These are phyloP conservation scores for Scelioninae gen. 2 DNA, from an alignment of 2,888 invertebrate genomes.

Conservation along the genomic window DNA sequence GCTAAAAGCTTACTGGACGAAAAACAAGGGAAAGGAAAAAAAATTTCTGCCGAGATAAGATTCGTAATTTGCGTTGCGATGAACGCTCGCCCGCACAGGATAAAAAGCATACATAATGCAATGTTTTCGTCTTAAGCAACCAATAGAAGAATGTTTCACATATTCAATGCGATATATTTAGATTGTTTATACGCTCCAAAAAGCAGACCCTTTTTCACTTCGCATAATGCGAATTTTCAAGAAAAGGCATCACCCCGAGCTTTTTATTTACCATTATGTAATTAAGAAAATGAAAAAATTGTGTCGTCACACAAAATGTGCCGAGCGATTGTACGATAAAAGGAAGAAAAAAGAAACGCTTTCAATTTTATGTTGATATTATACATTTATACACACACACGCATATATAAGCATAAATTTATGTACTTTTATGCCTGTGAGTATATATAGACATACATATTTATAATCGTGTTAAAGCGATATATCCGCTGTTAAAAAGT, in stretches of 20 bases:
- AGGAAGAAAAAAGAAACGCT: conserved; percentile 10
- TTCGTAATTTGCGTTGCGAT: conserved; percentile 33
- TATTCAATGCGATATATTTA: conserved; percentile 38
- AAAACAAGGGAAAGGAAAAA: conserved; percentile 25
- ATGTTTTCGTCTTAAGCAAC: conserved; percentile 39
- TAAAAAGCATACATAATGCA: conserved; percentile 46
- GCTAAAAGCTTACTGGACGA: conserved; percentile 30
- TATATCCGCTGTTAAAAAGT: no score
- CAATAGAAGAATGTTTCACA: conserved; percentile 37
- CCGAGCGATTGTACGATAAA: conserved; percentile 25
- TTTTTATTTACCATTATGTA: conserved; percentile 46
- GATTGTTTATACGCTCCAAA: conserved; percentile 41
- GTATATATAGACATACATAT: no score
- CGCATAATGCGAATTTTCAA: conserved; percentile 12
- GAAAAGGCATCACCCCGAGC: conserved; percentile 14
- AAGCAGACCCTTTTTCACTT: conserved; percentile 36
- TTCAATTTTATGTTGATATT: conserved; percentile 42
- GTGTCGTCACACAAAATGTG: conserved; percentile 39
- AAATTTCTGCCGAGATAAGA: conserved; percentile 29
- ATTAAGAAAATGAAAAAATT: conserved; percentile 49
- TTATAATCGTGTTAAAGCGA: no score
- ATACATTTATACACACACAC: no score
- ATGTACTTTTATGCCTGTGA: no score
- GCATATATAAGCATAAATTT: no score
- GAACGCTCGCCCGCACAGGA: conserved; percentile 35